Evolutionary conservation across 1,140 invertebrate genomes (phyloP).

Genomic region (Pseudomyrmex gracilis): DNA sequence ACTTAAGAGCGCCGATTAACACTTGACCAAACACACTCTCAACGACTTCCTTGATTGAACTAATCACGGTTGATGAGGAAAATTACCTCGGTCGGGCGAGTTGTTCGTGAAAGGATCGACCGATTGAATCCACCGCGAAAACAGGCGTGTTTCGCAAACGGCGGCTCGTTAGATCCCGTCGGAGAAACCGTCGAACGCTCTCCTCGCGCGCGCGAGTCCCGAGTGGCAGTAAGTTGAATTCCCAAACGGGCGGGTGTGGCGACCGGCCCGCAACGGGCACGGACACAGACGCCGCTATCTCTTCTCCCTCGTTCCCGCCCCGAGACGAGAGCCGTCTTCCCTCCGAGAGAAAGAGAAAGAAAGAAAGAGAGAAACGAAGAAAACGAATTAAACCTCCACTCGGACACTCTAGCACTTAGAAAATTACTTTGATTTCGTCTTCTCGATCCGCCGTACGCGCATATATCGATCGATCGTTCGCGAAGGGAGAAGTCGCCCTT

Average conservation of each 20-base stretch:
- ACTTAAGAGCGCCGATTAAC: neutral
- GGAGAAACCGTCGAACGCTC: constrained; percentile 70
- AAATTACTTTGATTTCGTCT: constrained; percentile 27
- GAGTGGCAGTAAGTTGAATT: constrained; percentile 84
- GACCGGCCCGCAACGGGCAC: constrained; percentile 84
- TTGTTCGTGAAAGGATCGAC: neutral
- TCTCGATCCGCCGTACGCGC: constrained; percentile 9
- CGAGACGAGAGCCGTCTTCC: neutral
- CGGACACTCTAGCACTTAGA: neutral
- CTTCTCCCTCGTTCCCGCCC: constrained; percentile 45
- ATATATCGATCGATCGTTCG: constrained; percentile 28
- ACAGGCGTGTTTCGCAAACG: constrained; percentile 61
- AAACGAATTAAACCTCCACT: constrained; percentile 1
- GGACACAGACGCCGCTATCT: constrained; percentile 78
- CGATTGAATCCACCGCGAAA: constrained; percentile 47
- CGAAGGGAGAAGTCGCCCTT: constrained; percentile 15
- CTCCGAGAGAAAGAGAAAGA: neutral
- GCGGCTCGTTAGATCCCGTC: constrained; percentile 67
- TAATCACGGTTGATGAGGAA: neutral
- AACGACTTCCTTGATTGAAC: neutral
- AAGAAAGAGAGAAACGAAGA: constrained; percentile 2
- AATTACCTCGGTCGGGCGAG: neutral
- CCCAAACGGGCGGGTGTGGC: constrained; percentile 86
- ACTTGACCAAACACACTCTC: neutral
- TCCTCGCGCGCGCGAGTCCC: constrained; percentile 61